Percentiles rank a stretch among this genome's conserved stretches.
phyloP scores from a whole-genome alignment of 2,888 invertebrate species.

The Ophioninae sp. region DNA sequence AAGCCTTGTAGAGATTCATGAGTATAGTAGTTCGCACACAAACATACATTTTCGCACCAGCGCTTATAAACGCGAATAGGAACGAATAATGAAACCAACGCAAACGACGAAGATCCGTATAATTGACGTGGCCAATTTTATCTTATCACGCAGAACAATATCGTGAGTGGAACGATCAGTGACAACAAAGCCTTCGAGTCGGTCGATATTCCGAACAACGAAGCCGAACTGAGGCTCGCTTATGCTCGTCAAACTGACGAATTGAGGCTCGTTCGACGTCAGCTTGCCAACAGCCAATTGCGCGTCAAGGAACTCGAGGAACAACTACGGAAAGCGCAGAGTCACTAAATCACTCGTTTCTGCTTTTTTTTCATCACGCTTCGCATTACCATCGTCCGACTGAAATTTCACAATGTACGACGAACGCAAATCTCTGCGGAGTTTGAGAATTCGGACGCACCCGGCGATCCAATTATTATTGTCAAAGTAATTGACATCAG shows the following conservation, averaged over 20 bases:
- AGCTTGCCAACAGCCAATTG: constrained; percentile 89
- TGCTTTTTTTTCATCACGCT: neutral
- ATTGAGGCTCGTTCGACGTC: constrained; percentile 88
- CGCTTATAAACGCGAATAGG: constrained; percentile 17
- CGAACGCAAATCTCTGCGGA: neutral
- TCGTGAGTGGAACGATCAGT: constrained; percentile 70
- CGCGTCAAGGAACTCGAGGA: constrained; percentile 91
- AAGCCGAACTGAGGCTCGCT: constrained; percentile 86
- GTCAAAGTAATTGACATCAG: constrained; percentile 46
- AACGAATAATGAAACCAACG: constrained; percentile 3
- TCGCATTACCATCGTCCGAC: constrained; percentile 2
- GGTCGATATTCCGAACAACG: constrained; percentile 78
- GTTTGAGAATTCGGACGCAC: neutral
- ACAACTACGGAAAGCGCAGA: constrained; percentile 85
- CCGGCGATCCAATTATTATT: constrained; percentile 1
- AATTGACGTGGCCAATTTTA: neutral
- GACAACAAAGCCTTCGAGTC: constrained; percentile 77
- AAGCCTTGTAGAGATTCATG: neutral
- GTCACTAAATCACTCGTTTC: constrained; percentile 59
- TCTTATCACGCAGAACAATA: constrained; percentile 73
- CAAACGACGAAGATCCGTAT: neutral
- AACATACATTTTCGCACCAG: constrained; percentile 22
- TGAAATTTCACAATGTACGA: neutral
- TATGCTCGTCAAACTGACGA: constrained; percentile 91
- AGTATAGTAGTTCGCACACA: neutral